Evolutionary conservation across 2,113 vertebrate species (phyloP).

Genomic region (Vulpes vulpes): DNA sequence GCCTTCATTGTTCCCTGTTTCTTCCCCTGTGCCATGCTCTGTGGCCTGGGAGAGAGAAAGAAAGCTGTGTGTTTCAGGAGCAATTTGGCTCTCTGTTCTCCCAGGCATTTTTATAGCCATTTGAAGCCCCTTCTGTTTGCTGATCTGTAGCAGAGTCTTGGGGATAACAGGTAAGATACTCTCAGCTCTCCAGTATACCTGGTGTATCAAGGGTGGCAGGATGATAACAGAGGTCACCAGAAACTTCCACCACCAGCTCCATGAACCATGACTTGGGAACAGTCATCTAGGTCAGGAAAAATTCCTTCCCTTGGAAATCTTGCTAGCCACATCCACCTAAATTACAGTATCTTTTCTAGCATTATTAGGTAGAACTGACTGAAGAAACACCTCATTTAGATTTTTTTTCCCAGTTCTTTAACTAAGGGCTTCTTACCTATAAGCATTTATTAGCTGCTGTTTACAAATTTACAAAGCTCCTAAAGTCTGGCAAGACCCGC

Average conservation of each 20-base stretch:
- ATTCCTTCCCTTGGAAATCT: not conserved
- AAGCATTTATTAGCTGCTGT: not conserved
- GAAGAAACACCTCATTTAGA: not conserved
- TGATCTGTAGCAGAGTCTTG: not conserved
- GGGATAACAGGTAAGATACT: not conserved
- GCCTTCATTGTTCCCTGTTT: not conserved
- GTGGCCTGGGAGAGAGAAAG: not conserved
- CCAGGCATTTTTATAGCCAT: not conserved
- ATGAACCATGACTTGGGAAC: not conserved
- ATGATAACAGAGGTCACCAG: not conserved
- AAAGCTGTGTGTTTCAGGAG: not conserved
- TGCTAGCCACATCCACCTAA: not conserved
- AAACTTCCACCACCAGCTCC: not conserved
- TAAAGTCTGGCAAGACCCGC: not conserved
- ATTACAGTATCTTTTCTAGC: not conserved
- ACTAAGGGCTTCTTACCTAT: slow-evolving; percentile 26
- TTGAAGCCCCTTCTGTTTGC: not conserved
- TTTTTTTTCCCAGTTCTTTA: slow-evolving; percentile 34
- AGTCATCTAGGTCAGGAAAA: not conserved
- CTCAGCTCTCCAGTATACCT: not conserved
- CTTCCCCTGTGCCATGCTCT: not conserved
- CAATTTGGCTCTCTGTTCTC: not conserved
- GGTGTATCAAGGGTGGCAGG: not conserved
- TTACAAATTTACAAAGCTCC: not conserved
- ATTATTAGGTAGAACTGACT: not conserved